These are phyloP conservation scores for Nomada fabriciana DNA, from an alignment of 2,888 invertebrate species.

Conservation along the genomic window DNA sequence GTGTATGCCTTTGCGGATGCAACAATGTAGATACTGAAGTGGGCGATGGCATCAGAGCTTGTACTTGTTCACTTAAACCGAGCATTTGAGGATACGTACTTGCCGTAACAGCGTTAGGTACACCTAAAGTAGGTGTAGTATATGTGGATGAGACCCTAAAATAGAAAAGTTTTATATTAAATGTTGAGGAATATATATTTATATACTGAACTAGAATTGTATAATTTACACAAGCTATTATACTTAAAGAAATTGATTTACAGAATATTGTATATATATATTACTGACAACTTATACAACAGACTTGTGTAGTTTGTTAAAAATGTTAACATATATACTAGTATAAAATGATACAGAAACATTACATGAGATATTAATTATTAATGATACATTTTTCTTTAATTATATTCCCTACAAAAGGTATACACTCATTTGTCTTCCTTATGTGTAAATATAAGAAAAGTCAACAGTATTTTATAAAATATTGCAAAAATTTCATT, in stretches of 20 bases:
- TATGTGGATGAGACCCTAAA: constrained; percentile 85
- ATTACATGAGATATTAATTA: constrained; percentile 35
- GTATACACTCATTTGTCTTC: constrained; percentile 25
- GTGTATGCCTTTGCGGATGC: constrained; percentile 83
- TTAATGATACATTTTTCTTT: constrained; percentile 10
- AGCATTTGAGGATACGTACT: constrained; percentile 85
- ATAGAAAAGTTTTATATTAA: constrained; percentile 63
- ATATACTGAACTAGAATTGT: constrained; percentile 6
- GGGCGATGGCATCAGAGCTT: constrained; percentile 83
- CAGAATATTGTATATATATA: constrained; percentile 28
- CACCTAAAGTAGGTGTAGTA: constrained; percentile 82
- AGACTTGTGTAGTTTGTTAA: constrained; percentile 15
- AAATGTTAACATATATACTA: constrained; percentile 6
- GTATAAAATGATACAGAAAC: constrained; percentile 23
- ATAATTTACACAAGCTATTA: constrained; percentile 22
- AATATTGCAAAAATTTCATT: background rate
- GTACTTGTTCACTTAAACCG: constrained; percentile 83
- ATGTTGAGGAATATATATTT: background rate
- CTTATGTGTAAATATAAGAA: background rate
- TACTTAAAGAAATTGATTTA: constrained; percentile 25
- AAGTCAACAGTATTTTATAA: background rate
- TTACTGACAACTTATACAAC: constrained; percentile 20
- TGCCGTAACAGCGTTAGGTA: constrained; percentile 81
- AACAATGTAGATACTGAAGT: constrained; percentile 80
- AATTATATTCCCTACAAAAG: constrained; percentile 44